These are phyloP conservation scores for Galerucella nymphaeae DNA, from an alignment of 2,888 invertebrate species.

Conservation along the genomic window DNA sequence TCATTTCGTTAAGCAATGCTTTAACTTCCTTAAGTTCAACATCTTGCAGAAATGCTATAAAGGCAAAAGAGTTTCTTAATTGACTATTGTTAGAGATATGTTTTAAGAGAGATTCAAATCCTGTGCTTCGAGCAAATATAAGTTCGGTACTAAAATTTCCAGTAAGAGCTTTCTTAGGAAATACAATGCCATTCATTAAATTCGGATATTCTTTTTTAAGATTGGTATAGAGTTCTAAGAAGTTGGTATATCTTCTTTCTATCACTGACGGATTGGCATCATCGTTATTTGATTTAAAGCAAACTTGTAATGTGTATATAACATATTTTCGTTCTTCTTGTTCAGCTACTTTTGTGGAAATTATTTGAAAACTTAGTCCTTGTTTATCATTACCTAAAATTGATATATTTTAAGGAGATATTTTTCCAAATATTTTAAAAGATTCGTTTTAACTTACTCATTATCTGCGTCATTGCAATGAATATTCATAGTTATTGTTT, in stretches of 20 bases:
- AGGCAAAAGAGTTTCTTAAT: conserved; percentile 70
- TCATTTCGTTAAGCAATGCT: conserved; percentile 69
- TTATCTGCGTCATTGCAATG: conserved; percentile 45
- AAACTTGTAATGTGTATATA: conserved; percentile 74
- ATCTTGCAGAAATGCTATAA: conserved; percentile 74
- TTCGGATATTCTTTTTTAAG: conserved; percentile 71
- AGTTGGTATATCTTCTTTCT: conserved; percentile 79
- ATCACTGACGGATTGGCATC: conserved; percentile 73
- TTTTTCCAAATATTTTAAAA: background rate
- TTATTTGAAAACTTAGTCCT: conserved; percentile 73
- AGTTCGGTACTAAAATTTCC: conserved; percentile 79
- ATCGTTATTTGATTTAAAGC: conserved; percentile 69
- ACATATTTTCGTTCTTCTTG: conserved; percentile 75
- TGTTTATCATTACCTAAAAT: conserved; percentile 54
- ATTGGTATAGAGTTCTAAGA: conserved; percentile 72
- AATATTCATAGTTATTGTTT: conserved; percentile 28
- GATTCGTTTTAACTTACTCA: conserved; percentile 37
- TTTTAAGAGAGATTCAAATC: conserved; percentile 73
- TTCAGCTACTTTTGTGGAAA: conserved; percentile 74
- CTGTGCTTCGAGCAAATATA: conserved; percentile 73
- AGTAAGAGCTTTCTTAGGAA: conserved; percentile 67
- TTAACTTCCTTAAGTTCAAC: conserved; percentile 73
- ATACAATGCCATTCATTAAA: conserved; percentile 68
- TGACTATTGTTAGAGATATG: conserved; percentile 69
- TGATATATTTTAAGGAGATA: background rate